These are phyloP conservation scores for Pelusios castaneus DNA, from an alignment of 2,113 vertebrate species.

Conservation along the genomic window DNA sequence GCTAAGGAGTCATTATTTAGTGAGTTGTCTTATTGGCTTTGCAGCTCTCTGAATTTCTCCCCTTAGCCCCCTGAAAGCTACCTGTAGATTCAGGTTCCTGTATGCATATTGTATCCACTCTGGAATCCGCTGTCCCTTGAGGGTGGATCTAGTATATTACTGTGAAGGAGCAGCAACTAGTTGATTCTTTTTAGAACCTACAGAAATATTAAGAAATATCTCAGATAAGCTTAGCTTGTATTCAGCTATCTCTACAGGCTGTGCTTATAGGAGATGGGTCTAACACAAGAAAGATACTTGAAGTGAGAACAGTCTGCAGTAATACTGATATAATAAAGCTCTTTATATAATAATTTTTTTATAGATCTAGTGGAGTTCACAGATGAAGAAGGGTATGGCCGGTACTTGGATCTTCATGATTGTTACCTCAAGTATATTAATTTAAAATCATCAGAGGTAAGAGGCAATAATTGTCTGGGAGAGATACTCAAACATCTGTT, in stretches of 20 bases:
- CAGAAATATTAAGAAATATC: not conserved
- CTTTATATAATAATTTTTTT: not conserved
- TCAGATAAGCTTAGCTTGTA: not conserved
- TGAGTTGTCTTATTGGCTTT: not conserved
- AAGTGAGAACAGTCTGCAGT: rapidly evolving
- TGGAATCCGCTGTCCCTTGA: not conserved
- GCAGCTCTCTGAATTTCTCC: not conserved
- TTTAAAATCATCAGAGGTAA: slow-evolving; percentile 93
- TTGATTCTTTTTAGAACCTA: not conserved
- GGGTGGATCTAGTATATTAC: not conserved
- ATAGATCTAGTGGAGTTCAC: slow-evolving; percentile 97
- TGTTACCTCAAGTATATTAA: slow-evolving; percentile 98
- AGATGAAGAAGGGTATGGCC: slow-evolving; percentile 96
- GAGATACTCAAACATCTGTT: not conserved
- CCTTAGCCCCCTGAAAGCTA: not conserved
- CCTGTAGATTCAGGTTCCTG: not conserved
- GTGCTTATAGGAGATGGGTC: not conserved
- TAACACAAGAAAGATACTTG: not conserved
- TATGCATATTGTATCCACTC: not conserved
- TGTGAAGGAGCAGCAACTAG: not conserved
- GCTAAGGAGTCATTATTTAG: rapidly evolving
- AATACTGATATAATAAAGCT: not conserved
- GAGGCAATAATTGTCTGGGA: not conserved
- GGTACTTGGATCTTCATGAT: slow-evolving; percentile 96
- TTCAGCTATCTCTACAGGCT: not conserved